Conservation (phyloP, 2,888 invertebrate genomes). For the Pammene aurita region DNA sequence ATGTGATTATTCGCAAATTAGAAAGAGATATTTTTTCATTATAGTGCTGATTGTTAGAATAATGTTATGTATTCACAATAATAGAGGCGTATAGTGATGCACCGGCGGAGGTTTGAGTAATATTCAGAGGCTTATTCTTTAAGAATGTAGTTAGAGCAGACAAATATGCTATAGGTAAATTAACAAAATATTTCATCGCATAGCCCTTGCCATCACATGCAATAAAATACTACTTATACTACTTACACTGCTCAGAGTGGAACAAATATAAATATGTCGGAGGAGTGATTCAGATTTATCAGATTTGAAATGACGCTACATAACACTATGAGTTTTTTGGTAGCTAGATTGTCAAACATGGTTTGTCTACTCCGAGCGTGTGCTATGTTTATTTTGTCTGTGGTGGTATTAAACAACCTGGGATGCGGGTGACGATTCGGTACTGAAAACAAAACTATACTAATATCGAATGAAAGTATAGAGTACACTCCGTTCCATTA, state of each 20-base stretch:
- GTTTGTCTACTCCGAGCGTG: neutral
- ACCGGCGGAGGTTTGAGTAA: conserved; percentile 49
- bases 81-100: conserved; percentile 54
- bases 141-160: conserved; percentile 48
- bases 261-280: neutral
- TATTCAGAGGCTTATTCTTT: conserved; percentile 53
- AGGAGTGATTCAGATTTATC: neutral
- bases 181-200: conserved; percentile 1
- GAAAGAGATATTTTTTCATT: conserved; percentile 74
- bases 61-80: conserved; percentile 43
- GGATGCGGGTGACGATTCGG: conserved; percentile 5
- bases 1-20: conserved; percentile 76
- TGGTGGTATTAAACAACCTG: neutral
- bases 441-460: neutral
- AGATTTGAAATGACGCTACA: too few relatives aligned
- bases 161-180: conserved; percentile 15
- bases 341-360: neutral
- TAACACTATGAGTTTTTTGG: neutral
- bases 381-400: neutral
- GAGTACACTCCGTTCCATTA: neutral
- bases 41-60: conserved; percentile 69
- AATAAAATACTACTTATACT: neutral
- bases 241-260: neutral
- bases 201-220: neutral
- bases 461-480: neutral